Evolutionary conservation across 2,797 vertebrate genomes (phyloP), one percentile per base, ranked within the genome.

Genomic region (Notamacropus eugenii): DNA sequence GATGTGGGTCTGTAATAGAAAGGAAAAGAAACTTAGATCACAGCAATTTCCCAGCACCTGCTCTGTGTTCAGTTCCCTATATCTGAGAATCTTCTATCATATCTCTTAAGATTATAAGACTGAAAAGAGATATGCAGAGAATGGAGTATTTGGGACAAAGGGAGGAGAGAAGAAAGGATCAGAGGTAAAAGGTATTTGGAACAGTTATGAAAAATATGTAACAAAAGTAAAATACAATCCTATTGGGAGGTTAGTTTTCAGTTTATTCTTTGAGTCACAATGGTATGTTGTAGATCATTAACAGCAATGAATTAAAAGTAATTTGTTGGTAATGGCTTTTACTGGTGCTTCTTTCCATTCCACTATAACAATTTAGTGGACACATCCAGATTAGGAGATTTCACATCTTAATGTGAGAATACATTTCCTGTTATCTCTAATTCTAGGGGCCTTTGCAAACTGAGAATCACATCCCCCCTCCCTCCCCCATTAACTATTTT

Each of bases 31-130:
- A 59, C 93, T 98, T 87, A 97, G 95, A 96, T 93, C 29, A 50
- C 52, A 97, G 91, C 91, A 91, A 91, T 97, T 98, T 98, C 95
- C 95, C 91, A 93, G 98, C 97, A 96, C 95, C 98, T 93, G 96
- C 97, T 97, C 50, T 22, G 87, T 95, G 90, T 95, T 96, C 82
- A 95, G 94, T 93, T 97, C 96, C 94, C n/a, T n/a, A 93, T 34
- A 92, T 97, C 12, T 52, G 90, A 46, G 24, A 55, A 54, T 94
- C 94, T 94, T 93, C 97, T 95, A 58, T 95, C 96, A 95, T 10
- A 96, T 98, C 97, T 96, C 92, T 95, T 96, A 90, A 92, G 96
- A 97, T 98, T 97, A 96, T 92, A 54, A 90, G 54, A 91, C 90
- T 82, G 54, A 31, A 94, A 97, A 93, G 74, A 55, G 54, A 92